Percentiles rank a stretch among this genome's conserved stretches.
These are phyloP conservation scores for Puma concolor DNA, from an alignment of 2,113 vertebrate genomes.

Conservation along the genomic window DNA sequence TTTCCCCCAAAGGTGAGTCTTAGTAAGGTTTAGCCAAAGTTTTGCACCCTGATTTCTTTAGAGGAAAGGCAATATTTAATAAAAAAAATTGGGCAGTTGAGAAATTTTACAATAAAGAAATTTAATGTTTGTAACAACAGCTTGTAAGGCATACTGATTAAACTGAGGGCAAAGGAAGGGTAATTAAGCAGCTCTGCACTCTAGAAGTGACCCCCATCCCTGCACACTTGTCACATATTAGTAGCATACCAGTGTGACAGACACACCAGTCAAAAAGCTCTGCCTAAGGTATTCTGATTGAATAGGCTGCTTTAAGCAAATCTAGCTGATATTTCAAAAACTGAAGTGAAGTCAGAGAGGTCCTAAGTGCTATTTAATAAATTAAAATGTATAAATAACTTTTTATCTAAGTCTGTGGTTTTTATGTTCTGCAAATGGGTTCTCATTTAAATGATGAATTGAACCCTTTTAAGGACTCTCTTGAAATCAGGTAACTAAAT, in stretches of 20 bases:
- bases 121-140: not conserved
- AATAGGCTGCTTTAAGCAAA: not conserved
- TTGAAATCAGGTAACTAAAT: not conserved
- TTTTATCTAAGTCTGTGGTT: conserved; percentile 14
- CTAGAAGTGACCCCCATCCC: not conserved
- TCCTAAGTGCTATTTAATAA: not conserved
- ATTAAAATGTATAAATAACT: conserved; percentile 28
- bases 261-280: not conserved
- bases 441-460: conserved; percentile 39
- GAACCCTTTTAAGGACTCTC: conserved; percentile 4
- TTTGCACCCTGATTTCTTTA: conserved; percentile 1
- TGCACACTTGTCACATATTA: not conserved
- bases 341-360: not conserved
- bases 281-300: not conserved
- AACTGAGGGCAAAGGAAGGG: not conserved
- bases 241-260: not conserved
- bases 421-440: conserved; percentile 14
- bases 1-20: not conserved
- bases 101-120: conserved; percentile 15
- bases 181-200: not conserved
- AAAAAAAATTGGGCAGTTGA: conserved; percentile 1
- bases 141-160: not conserved
- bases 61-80: not conserved
- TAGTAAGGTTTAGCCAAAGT: not conserved
- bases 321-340: not conserved